A percentile compares a stretch with the other conserved stretches of the same genome.
Conservation (phyloP, 2,113 vertebrate species). For the Elgaria multicarinata region DNA sequence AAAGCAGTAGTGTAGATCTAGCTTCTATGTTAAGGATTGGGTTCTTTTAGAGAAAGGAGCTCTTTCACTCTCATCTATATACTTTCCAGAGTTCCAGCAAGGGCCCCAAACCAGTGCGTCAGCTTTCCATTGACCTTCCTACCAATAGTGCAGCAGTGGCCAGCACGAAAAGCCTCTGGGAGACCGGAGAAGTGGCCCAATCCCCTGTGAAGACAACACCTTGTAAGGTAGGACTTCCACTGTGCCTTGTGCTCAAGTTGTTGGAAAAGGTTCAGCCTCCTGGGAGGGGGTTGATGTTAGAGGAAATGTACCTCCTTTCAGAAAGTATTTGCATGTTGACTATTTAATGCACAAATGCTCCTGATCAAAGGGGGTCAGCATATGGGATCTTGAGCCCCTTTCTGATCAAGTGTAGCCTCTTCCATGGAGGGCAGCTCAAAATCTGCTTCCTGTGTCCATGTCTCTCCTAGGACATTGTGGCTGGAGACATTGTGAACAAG, state of each 20-base stretch:
- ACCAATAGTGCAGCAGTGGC: constrained; percentile 82
- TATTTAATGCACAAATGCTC: not conserved
- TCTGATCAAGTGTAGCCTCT: not conserved
- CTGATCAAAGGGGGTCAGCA: not conserved
- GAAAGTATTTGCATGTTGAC: not conserved
- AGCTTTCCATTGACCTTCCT: constrained; percentile 81
- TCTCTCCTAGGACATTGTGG: constrained; percentile 85
- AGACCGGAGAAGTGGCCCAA: constrained; percentile 85
- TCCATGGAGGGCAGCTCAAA: not conserved
- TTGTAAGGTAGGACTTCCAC: constrained; percentile 80
- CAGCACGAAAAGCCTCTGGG: constrained; percentile 90
- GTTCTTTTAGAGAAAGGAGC: not conserved
- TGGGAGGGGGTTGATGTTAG: not conserved
- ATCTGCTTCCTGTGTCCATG: not conserved
- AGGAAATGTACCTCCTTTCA: not conserved
- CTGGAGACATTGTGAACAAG: constrained; percentile 91
- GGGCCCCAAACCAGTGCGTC: constrained; percentile 74
- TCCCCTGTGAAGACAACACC: constrained; percentile 61
- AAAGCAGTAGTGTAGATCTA: no score
- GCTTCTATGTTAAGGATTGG: not conserved
- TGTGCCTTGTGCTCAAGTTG: not conserved
- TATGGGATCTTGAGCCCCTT: not conserved
- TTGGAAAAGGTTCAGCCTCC: not conserved
- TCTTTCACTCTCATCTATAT: not conserved
- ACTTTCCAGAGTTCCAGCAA: constrained; percentile 79